Evolutionary conservation across 2,113 vertebrate species (phyloP).

Genomic region (Mugil cephalus): DNA sequence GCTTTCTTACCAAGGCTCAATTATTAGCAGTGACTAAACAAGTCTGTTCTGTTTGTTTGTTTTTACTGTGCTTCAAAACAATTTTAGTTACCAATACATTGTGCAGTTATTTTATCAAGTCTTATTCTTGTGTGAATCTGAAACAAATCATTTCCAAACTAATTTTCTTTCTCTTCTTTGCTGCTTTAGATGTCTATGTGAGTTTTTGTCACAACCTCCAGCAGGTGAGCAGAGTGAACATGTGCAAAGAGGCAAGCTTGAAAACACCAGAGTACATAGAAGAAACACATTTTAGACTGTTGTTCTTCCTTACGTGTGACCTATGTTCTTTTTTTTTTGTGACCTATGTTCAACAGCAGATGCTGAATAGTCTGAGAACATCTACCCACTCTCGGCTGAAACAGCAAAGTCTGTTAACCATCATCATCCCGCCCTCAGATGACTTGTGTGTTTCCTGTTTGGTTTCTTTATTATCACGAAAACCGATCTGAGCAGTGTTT

Average conservation of each 20-base stretch:
- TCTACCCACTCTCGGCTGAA: slow-evolving; percentile 81
- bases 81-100: too few species aligned
- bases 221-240: background rate
- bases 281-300: background rate
- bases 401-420: background rate
- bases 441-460: background rate
- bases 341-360: slow-evolving; percentile 87
- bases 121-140: too few species aligned
- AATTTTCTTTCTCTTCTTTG: background rate
- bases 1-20: too few species aligned
- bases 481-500: slow-evolving; percentile 14
- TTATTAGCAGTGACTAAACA: too few species aligned
- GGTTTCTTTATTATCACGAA: slow-evolving; percentile 1
- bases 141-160: too few species aligned
- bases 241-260: background rate
- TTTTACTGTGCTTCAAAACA: too few species aligned
- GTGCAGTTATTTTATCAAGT: too few species aligned
- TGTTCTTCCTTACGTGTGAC: slow-evolving; percentile 45
- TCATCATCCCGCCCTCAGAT: too few species aligned
- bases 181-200: background rate
- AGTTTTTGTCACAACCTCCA: background rate
- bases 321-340: slow-evolving; percentile 85
- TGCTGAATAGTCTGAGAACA: slow-evolving; percentile 84
- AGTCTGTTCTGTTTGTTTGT: too few species aligned
- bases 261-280: background rate